phyloP scores from a whole-genome alignment of 2,113 vertebrate genomes.

The Bos indicus region DNA sequence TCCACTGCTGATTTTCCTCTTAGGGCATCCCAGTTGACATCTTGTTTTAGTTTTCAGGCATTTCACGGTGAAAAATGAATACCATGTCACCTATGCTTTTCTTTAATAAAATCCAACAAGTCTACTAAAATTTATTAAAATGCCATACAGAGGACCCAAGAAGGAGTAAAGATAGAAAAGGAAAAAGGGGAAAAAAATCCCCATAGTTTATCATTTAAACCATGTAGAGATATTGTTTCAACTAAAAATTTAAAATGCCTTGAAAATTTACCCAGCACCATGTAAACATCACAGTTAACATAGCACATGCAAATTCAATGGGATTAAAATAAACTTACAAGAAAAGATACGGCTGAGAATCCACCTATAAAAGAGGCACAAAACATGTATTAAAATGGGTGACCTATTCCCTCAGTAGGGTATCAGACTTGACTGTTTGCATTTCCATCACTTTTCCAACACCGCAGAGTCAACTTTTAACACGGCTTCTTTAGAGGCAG shows the following conservation, averaged over 20 bases:
- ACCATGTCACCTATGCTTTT: background rate
- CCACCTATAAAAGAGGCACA: background rate
- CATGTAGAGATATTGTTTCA: background rate
- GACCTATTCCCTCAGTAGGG: background rate
- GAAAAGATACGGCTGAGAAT: background rate
- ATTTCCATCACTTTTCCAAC: background rate
- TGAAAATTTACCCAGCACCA: background rate
- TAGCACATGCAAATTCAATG: background rate
- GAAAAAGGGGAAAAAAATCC: background rate
- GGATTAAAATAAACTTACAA: background rate
- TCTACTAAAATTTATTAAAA: background rate
- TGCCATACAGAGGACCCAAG: background rate
- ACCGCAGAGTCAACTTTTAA: background rate
- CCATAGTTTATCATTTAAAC: background rate
- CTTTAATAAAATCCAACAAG: background rate
- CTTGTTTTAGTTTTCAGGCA: conserved; percentile 8
- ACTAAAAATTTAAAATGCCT: background rate
- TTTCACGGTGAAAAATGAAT: background rate
- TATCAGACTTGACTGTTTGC: background rate
- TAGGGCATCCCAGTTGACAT: background rate
- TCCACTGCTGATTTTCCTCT: background rate
- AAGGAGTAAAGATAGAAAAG: background rate
- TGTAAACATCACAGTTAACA: background rate
- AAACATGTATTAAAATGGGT: background rate
- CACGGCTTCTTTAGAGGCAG: background rate